Percentiles rank a stretch among this genome's conserved stretches.
These are phyloP conservation scores for Athripsodes cinereus DNA, from an alignment of 2,888 invertebrate species.

Conservation along the genomic window DNA sequence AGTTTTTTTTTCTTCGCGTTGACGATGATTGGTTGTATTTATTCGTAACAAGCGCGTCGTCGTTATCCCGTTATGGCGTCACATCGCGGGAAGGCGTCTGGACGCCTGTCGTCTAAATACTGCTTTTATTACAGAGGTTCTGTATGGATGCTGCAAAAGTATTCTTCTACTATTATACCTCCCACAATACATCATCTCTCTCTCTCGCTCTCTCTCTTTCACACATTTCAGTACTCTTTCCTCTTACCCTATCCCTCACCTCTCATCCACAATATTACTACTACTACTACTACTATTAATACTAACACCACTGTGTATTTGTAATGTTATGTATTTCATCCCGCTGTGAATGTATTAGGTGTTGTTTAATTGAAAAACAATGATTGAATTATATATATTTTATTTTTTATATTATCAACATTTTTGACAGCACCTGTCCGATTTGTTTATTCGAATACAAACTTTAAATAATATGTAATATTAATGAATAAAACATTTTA, in stretches of 20 bases:
- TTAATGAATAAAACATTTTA: no score
- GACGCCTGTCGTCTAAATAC: constrained; percentile 43
- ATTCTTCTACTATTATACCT: constrained; percentile 21
- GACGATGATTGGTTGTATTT: constrained; percentile 5
- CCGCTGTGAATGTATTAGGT: neutral
- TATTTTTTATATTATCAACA: no score
- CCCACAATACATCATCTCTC: no score
- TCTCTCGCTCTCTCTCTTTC: constrained; percentile 18
- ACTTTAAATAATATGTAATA: no score
- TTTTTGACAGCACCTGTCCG: no score
- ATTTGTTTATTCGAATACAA: no score
- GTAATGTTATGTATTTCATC: no score
- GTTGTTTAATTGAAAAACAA: neutral
- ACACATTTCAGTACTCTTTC: constrained; percentile 31
- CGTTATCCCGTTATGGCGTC: constrained; percentile 9
- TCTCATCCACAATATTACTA: neutral
- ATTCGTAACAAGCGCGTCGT: constrained; percentile 2
- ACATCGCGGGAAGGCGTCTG: constrained; percentile 46
- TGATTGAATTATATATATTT: no score
- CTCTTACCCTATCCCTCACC: constrained; percentile 18
- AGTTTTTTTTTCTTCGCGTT: constrained; percentile 10
- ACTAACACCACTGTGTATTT: no score
- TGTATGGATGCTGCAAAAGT: constrained; percentile 36
- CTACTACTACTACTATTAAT: no score
- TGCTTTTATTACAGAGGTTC: constrained; percentile 25